Evolutionary conservation across 2,888 invertebrate genomes (phyloP).

Genomic region (Dolichomitus sp.): DNA sequence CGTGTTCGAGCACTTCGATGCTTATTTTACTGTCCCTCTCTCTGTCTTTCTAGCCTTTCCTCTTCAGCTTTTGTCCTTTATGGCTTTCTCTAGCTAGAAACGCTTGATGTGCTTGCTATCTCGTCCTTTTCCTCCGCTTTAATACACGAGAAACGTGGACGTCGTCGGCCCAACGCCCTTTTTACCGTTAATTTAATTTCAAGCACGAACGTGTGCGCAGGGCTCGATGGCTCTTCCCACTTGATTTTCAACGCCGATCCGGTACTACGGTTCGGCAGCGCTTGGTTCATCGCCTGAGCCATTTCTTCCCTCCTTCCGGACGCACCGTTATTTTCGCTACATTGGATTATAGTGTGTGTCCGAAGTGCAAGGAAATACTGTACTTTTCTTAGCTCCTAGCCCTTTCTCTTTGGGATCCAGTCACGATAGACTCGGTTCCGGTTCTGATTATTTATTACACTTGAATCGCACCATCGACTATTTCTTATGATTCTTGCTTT

Average conservation of each 20-base stretch:
- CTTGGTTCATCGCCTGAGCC: conserved; percentile 41
- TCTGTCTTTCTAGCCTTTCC: conserved; percentile 6
- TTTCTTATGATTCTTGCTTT: not conserved
- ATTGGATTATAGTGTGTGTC: conserved; percentile 23
- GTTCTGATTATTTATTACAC: conserved; percentile 34
- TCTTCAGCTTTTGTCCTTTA: conserved; percentile 26
- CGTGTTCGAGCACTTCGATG: conserved; percentile 9
- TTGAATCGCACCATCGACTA: conserved; percentile 21
- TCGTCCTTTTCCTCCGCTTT: conserved; percentile 36
- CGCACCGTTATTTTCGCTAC: conserved; percentile 41
- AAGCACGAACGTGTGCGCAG: conserved; percentile 40
- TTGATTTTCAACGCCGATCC: conserved; percentile 30
- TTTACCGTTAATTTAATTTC: conserved; percentile 70
- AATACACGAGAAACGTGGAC: not conserved
- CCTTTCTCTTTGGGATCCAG: not conserved
- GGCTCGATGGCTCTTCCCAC: not conserved
- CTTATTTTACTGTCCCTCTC: conserved; percentile 25
- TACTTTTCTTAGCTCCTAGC: conserved; percentile 8
- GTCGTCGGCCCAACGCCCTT: conserved; percentile 51
- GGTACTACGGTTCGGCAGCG: conserved; percentile 41
- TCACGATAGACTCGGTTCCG: conserved; percentile 49
- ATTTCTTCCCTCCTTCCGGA: conserved; percentile 50
- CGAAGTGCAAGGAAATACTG: conserved; percentile 7
- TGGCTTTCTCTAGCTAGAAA: conserved; percentile 20
- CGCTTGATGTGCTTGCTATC: conserved; percentile 23